Base-by-base conservation (phyloP, 2,888 invertebrate genomes). In the Meiosimyza platycephala region DNA sequence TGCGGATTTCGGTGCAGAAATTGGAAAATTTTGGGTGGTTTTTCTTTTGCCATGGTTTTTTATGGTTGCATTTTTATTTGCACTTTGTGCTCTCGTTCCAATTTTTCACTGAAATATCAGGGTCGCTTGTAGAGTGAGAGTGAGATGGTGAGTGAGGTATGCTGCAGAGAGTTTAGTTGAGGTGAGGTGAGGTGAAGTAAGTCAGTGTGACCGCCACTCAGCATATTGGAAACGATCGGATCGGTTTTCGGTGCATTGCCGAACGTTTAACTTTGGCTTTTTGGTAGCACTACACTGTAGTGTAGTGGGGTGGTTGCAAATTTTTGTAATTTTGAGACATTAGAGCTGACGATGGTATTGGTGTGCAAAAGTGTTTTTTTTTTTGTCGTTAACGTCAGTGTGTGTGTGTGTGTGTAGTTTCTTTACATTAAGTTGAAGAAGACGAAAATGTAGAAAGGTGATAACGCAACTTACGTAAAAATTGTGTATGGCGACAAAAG, bases 11-110 rank as follows among this genome's bases (percentile, higher is more conserved):
- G 63, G 72, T 50, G 76, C 80, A 76, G 79, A 82, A 83, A 83
- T 82, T 82, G 83, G 82, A 82, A 82, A 80, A 80, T 82, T 83
- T 83, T 81, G 80, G 83, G 83, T 80, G 82, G 81, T 60, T 48
- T 62, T 13, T 48, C 69, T 69, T 22, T 59, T 50, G 18, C n/a
- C 60, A 28, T 68, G 13, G 12, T 18, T 66, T 40, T 70, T 54
- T 62, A n/a, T 64, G 40, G 40, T 52, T 60, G 33, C 2, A 55
- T 9, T 57, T 71, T 28, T 55, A 15, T 22, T 22, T 13, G 0
- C 12, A 6, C n/a, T 40, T 13, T 33, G 50, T 60, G 57, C 67
- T 67, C 67, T 67, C 64, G 16, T 18, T 18, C 57, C 22, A 13
- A 13, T 60, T 15, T 60, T 33, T 60, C 59, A 22, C 59, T 12